phyloP scores from a whole-genome alignment of 2,113 vertebrate genomes.

The Lagopus leucura region DNA sequence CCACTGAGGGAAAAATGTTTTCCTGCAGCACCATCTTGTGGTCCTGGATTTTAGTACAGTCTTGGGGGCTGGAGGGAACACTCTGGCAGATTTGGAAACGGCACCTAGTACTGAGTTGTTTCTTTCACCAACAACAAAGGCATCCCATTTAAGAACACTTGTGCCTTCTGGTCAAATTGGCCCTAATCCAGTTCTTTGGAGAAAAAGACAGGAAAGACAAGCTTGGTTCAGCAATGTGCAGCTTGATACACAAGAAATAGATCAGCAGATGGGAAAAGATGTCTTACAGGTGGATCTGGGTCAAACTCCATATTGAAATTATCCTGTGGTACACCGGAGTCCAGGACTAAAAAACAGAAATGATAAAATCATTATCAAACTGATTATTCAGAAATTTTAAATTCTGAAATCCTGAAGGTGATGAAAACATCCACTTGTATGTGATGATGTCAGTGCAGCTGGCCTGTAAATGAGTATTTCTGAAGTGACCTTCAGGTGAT shows the following conservation, averaged over 20 bases:
- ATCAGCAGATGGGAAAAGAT: background rate
- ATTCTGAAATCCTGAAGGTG: background rate
- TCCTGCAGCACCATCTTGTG: slow-evolving; percentile 75
- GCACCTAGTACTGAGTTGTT: background rate
- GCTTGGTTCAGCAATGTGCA: background rate
- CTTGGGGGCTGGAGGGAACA: background rate
- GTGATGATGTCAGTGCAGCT: background rate
- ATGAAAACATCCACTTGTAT: background rate
- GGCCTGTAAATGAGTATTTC: background rate
- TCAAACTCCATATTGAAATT: background rate
- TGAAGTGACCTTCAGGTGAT: background rate
- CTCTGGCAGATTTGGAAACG: background rate
- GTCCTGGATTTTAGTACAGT: background rate
- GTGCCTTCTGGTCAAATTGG: background rate
- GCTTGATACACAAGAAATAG: background rate
- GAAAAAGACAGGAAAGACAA: background rate
- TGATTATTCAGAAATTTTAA: background rate
- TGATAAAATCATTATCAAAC: background rate
- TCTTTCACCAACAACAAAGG: background rate
- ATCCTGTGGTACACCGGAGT: background rate
- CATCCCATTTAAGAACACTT: background rate
- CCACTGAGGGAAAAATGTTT: slow-evolving; percentile 4
- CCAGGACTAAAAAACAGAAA: background rate
- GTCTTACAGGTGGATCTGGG: background rate
- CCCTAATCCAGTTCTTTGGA: background rate